Evolutionary conservation across 2,888 invertebrate genomes (phyloP).

Genomic region (Argyresthia albistria): DNA sequence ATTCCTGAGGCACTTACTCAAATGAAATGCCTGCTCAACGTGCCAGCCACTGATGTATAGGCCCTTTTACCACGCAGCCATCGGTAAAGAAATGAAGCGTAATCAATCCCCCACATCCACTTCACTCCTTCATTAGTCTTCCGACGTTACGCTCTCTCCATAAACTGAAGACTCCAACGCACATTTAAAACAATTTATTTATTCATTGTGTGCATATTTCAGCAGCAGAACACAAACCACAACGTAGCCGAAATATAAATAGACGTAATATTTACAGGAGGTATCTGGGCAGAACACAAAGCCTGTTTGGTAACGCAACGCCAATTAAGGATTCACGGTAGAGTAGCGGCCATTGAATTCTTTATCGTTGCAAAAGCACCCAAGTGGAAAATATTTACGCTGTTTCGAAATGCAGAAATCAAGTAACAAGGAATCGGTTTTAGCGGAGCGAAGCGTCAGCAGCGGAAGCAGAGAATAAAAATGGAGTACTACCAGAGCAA

Average conservation of each 20-base stretch:
- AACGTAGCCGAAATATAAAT: background rate
- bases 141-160: constrained; percentile 9
- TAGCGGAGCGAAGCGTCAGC: constrained; percentile 54
- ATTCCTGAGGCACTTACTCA: constrained; percentile 21
- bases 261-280: background rate
- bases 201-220: background rate
- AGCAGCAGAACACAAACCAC: background rate
- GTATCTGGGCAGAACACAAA: background rate
- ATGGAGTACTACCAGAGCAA: too few relatives aligned
- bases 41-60: constrained; percentile 22
- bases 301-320: constrained; percentile 8
- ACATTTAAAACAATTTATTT: background rate
- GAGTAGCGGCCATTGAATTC: constrained; percentile 50
- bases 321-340: constrained; percentile 49
- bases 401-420: constrained; percentile 71
- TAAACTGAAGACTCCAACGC: background rate
- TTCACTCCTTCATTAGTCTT: constrained; percentile 12
- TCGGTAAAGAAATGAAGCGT: constrained; percentile 19
- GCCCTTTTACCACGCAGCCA: constrained; percentile 14
- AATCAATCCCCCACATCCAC: constrained; percentile 11
- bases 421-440: constrained; percentile 71
- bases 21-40: constrained; percentile 31
- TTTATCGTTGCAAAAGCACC: constrained; percentile 54
- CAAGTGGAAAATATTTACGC: constrained; percentile 68
- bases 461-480: constrained; percentile 57